Evolutionary conservation across 2,797 vertebrate species (phyloP), one percentile per base, ranked within the genome.

Genomic region (Galago senegalensis): DNA sequence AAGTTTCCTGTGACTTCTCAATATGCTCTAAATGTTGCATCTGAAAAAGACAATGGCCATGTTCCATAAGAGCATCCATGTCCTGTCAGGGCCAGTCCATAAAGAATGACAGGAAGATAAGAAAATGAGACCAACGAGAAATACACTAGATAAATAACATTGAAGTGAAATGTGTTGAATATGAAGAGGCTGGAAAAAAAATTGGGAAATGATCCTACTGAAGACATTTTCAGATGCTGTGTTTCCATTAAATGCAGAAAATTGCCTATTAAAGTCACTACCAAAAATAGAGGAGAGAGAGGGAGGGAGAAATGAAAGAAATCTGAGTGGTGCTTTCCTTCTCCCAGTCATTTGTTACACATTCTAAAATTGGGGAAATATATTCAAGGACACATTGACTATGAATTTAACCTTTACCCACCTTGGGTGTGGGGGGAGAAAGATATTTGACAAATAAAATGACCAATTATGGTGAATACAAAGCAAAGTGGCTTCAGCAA

Each of bases 231-330:
- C 46, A 56, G 61, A 73, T 43, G 61, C 58, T 72, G 20, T 61
- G 53, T 84, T 97, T 92, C 88, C 58, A 96, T 95, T 95, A 96
- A 96, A 85, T 76, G 43, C 49, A 96, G 92, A 89, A 97, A 95
- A 95, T n/a, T 86, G 63, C 53, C 49, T 91, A 58, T 69, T 97
- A 84, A 97, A 96, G 96, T 95, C 40, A 89, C 76, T 81, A 56
- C 3, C 6, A 14, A 3, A 58, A 40, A 46, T 46, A 34, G 60
- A 70, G 4, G 34, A 67, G 69, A 29, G 53, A n/a, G n/a, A 37
- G n/a, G 80, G 6, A 63, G 14, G 43, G 27, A 40, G 34, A 80
- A 23, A 56, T 0, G 4, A 97, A 63, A 94, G 34, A 97, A 97
- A 96, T 63, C 43, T 58, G 21, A 92, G 49, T n/a, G 79, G 5